Conservation (phyloP, 2,888 invertebrate species). For the Acanthopleura granulata region DNA sequence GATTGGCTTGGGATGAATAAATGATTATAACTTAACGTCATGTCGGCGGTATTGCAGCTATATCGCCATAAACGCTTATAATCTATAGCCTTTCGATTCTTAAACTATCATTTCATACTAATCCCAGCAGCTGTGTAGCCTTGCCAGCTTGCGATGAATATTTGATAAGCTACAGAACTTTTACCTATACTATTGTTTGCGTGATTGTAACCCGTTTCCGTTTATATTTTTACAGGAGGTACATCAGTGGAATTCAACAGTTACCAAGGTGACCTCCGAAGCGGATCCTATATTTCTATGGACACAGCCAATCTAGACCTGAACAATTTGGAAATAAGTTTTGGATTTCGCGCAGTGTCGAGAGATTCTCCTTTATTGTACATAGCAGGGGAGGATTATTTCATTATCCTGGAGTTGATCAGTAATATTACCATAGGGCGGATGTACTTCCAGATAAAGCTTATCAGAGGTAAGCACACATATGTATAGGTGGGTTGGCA, state of each 20-base stretch:
- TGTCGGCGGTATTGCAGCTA: too few relatives aligned
- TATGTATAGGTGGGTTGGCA: too few relatives aligned
- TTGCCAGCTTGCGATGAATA: too few relatives aligned
- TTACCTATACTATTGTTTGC: too few relatives aligned
- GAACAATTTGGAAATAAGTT: neutral
- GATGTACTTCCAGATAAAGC: neutral
- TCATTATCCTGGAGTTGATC: neutral
- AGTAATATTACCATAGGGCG: neutral
- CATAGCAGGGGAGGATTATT: neutral
- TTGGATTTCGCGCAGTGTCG: neutral
- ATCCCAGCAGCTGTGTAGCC: too few relatives aligned
- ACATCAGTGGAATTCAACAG: slow-evolving; percentile 1
- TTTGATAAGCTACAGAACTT: too few relatives aligned
- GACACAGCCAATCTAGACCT: neutral
- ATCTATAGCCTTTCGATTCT: too few relatives aligned
- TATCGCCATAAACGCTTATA: too few relatives aligned
- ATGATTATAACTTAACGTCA: too few relatives aligned
- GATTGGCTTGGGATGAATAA: too few relatives aligned
- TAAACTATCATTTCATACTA: too few relatives aligned
- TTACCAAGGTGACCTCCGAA: neutral
- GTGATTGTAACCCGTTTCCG: too few relatives aligned
- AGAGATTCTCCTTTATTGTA: neutral
- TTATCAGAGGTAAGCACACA: neutral
- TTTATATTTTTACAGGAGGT: neutral
- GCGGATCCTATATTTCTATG: neutral